phyloP scores from a whole-genome alignment of 2,797 vertebrate genomes.

The Prunella strophiata region DNA sequence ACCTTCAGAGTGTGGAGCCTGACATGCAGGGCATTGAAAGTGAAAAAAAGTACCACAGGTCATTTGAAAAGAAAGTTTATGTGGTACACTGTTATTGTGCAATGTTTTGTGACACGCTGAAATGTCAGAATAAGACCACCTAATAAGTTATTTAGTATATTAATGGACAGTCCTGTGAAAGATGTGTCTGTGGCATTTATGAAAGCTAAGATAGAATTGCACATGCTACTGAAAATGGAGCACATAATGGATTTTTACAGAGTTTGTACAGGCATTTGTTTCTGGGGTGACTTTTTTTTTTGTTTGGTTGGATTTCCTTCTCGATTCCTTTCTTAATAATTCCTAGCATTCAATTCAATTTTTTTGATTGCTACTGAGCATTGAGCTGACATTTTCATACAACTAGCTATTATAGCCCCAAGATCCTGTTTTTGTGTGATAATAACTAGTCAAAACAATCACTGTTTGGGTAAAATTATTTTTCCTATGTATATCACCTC shows the following conservation, averaged over 20 bases:
- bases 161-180: neutral
- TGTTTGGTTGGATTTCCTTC: neutral
- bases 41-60: neutral
- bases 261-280: neutral
- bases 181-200: neutral
- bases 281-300: rapidly evolving
- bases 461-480: neutral
- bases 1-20: neutral
- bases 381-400: neutral
- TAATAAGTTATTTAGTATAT: neutral
- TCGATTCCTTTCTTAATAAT: neutral
- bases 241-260: neutral
- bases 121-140: neutral
- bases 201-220: neutral
- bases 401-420: neutral
- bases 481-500: neutral
- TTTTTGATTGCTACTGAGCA: slow-evolving; percentile 4
- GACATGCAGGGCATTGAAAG: neutral
- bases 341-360: slow-evolving; percentile 4
- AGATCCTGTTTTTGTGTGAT: neutral
- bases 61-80: neutral
- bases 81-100: neutral
- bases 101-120: neutral
- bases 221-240: neutral
- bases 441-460: neutral